Evolutionary conservation across 2,797 vertebrate genomes (phyloP).

Genomic region (Oreochromis grahami): DNA sequence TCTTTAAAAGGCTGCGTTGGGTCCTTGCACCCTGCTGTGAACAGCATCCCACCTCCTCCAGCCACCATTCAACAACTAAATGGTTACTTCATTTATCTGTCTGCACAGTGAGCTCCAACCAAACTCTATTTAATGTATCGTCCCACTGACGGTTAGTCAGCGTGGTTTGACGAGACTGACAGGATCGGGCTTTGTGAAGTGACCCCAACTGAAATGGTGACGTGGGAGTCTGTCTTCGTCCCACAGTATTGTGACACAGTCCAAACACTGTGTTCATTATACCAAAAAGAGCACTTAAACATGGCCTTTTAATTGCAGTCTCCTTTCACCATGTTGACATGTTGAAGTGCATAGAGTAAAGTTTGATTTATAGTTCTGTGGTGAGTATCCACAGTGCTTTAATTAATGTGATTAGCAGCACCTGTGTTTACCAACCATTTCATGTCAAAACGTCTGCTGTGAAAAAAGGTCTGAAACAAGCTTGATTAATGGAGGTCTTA

Average conservation of each 20-base stretch:
- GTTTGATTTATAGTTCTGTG: not conserved
- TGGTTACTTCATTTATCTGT: not conserved
- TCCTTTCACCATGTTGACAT: not conserved
- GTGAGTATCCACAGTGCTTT: not conserved
- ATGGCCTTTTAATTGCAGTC: not conserved
- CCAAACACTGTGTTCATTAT: not conserved
- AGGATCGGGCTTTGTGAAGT: not conserved
- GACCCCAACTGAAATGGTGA: not conserved
- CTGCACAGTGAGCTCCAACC: not conserved
- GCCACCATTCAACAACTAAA: not conserved
- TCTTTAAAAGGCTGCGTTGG: not conserved
- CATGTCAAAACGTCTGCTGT: not conserved
- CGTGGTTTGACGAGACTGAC: not conserved
- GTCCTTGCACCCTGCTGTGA: not conserved
- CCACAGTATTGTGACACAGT: not conserved
- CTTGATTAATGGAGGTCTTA: not conserved
- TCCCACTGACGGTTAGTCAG: not conserved
- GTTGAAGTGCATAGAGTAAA: not conserved
- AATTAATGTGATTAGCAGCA: not conserved
- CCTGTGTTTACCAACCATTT: not conserved
- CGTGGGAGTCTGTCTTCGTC: fast-evolving
- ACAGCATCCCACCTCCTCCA: not conserved
- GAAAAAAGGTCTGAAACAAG: not conserved
- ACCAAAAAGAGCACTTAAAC: not conserved
- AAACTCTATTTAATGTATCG: not conserved